phyloP scores from a whole-genome alignment of 2,113 vertebrate species.

The Herpetotheres cachinnans region DNA sequence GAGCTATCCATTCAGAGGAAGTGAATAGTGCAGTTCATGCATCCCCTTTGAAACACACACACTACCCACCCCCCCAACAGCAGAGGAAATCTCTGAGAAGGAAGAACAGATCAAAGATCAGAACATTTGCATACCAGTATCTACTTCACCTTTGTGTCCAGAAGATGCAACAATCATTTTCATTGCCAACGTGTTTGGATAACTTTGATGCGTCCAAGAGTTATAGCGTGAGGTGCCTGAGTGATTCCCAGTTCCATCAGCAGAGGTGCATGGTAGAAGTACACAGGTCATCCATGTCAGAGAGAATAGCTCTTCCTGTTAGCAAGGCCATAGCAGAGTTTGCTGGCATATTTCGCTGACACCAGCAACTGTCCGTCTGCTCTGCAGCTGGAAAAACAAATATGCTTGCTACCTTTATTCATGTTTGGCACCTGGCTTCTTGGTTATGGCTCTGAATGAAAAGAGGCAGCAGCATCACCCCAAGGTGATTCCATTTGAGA shows the following conservation, averaged over 20 bases:
- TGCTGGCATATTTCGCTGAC: neutral
- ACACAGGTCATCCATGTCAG: neutral
- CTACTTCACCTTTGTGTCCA: neutral
- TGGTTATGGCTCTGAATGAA: neutral
- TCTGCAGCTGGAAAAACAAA: slow-evolving; percentile 45
- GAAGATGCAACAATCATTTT: neutral
- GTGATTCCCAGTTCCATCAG: neutral
- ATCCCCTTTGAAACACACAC: neutral
- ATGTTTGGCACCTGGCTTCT: neutral
- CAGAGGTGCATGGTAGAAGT: neutral
- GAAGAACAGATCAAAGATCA: neutral
- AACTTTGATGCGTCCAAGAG: neutral
- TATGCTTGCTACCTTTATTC: neutral
- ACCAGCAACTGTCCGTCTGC: neutral
- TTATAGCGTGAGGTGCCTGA: neutral
- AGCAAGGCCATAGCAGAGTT: neutral
- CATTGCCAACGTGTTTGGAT: accelerated
- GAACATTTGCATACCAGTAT: neutral
- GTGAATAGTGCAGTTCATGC: neutral
- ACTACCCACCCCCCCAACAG: neutral
- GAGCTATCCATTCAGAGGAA: neutral
- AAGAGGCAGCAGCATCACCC: neutral
- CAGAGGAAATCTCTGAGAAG: neutral
- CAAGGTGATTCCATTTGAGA: neutral
- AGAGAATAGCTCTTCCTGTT: slow-evolving; percentile 23